Base-by-base conservation (phyloP, 1,140 invertebrate genomes). In the Drosophila tristis region DNA sequence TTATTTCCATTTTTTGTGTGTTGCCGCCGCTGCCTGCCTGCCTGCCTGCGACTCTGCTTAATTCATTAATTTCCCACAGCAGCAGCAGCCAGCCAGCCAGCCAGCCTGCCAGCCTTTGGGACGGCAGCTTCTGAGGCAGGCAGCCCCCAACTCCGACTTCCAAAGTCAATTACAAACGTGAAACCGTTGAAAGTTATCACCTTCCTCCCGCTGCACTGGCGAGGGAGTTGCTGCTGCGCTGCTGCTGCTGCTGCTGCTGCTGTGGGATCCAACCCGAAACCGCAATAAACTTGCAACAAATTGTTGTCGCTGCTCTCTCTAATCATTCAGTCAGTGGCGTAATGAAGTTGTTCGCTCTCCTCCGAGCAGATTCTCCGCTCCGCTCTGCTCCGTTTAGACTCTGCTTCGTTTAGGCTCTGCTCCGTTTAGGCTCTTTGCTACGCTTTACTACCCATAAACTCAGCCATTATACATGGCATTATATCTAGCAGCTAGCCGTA, bases 161-260 rank as follows among this genome's bases (percentile, higher is more conserved):
- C 78, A 64, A 75, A 78, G 74, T 76, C 78, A 86, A 86, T 86
- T 78, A 72, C 78, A 66, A 87, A 87, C 72, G 82, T 86, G 82
- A 82, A 89, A 89, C 82, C 82, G 82, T 87, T 87, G 82, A 87
- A 87, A 87, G 82, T 87, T 87, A 87, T 87, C 82, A 89, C 82
- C 84, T 81, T 72, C 31, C 35, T 39, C 11, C 35, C 31, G 8
- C 9, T 39, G 11, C 11, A 13, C 35, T 39, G 35, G 51, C 60
- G 78, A 55, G 59, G 75, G 51, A 70, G 65, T 77, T 80, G 35
- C 35, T 11, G 3, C 31, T 35, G 31, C 29, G 0, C 29, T 31
- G 7, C 29, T 35, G 35, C 35, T 35, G 35, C 11, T 39, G 35
- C 1, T 39, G 35, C 35, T 13, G 11, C 35, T 39, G 35, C 35